Percentiles rank a stretch among this genome's conserved stretches.
Conservation (phyloP, 2,888 invertebrate species). For the Saturnia pavonia region DNA sequence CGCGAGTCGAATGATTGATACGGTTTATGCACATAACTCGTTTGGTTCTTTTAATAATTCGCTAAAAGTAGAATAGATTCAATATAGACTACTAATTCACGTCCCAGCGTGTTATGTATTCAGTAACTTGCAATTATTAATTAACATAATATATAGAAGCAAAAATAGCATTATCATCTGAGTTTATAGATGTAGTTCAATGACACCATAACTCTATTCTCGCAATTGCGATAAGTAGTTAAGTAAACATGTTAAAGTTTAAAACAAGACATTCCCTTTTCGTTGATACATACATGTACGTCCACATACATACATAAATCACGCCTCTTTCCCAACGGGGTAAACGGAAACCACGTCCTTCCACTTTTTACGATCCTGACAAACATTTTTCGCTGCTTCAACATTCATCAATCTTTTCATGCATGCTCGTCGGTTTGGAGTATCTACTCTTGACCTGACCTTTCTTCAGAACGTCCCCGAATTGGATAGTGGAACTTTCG, state of each 20-base stretch:
- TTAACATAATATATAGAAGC: background rate
- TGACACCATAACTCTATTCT: constrained; percentile 14
- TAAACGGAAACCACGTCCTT: too few relatives aligned
- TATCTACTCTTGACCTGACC: too few relatives aligned
- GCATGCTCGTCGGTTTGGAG: too few relatives aligned
- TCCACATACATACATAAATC: too few relatives aligned
- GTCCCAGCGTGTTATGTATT: background rate
- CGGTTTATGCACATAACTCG: constrained; percentile 38
- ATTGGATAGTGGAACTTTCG: too few relatives aligned
- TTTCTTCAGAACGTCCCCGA: too few relatives aligned
- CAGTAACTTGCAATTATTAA: constrained; percentile 1
- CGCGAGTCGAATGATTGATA: constrained; percentile 44
- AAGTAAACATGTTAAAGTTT: background rate
- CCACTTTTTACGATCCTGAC: too few relatives aligned
- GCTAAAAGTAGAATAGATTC: background rate
- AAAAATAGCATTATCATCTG: background rate
- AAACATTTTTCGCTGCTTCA: too few relatives aligned
- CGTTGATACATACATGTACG: background rate
- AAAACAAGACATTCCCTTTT: background rate
- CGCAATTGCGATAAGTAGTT: constrained; percentile 26
- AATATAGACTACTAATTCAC: background rate
- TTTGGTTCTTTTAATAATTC: constrained; percentile 20
- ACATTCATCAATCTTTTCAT: too few relatives aligned
- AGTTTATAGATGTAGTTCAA: constrained; percentile 2
- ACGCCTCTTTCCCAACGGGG: too few relatives aligned